phyloP scores from a whole-genome alignment of 2,113 vertebrate genomes.

The Chaenogobius annularis region DNA sequence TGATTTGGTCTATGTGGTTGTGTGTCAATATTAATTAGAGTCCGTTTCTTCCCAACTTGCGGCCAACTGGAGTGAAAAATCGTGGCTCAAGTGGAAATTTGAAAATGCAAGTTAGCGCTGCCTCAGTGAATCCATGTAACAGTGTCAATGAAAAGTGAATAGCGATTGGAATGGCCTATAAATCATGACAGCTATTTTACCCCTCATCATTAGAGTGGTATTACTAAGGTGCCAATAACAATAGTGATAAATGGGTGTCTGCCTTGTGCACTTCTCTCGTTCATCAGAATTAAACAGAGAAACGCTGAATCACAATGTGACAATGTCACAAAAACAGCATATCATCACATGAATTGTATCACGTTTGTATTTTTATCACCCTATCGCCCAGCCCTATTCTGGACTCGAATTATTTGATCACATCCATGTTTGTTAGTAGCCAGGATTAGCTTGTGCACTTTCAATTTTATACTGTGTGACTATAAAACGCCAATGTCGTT shows the following conservation, averaged over 20 bases:
- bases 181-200: conserved; percentile 45
- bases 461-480: background rate
- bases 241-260: conserved; percentile 61
- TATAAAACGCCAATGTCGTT: background rate
- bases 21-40: conserved; percentile 25
- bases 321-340: too few relatives aligned
- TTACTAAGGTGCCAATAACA: conserved; percentile 60
- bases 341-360: too few relatives aligned
- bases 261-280: conserved; percentile 46
- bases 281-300: conserved; percentile 9
- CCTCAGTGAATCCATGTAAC: conserved; percentile 20
- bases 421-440: background rate
- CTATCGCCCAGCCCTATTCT: too few relatives aligned
- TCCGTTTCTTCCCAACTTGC: background rate
- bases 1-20: background rate
- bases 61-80: background rate
- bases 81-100: background rate
- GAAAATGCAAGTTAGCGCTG: background rate
- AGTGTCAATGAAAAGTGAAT: conserved; percentile 33
- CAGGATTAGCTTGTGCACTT: background rate
- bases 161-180: conserved; percentile 47
- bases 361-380: too few relatives aligned
- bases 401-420: too few relatives aligned
- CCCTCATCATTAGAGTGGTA: conserved; percentile 45
- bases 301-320: too few relatives aligned